Percentiles rank a stretch among this genome's conserved stretches.
These are phyloP conservation scores for Delichon dasypus DNA, from an alignment of 2,797 vertebrate species.

Conservation along the genomic window DNA sequence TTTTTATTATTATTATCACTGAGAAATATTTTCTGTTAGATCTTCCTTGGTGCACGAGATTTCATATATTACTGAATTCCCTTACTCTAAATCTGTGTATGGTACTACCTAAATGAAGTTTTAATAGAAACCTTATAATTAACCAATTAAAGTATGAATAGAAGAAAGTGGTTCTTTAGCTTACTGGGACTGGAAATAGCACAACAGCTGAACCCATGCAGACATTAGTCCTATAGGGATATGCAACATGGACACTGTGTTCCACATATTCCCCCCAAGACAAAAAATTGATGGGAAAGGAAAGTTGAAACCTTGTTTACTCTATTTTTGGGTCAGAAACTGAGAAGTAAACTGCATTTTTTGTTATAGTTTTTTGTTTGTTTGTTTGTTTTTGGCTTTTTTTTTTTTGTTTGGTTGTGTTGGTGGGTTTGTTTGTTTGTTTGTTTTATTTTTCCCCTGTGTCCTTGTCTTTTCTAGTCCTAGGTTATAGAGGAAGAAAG, in stretches of 20 bases:
- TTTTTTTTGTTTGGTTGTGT: too few relatives aligned
- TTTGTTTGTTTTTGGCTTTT: too few relatives aligned
- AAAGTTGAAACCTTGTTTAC: background rate
- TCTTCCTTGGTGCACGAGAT: background rate
- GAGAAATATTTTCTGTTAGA: background rate
- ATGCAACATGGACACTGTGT: background rate
- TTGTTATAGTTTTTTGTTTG: background rate
- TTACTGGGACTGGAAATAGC: background rate
- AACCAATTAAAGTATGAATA: background rate
- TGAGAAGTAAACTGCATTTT: background rate
- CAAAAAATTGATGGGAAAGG: rapidly evolving
- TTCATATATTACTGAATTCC: background rate
- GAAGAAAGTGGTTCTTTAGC: background rate
- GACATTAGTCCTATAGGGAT: background rate
- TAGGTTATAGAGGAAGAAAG: background rate
- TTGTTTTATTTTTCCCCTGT: rapidly evolving
- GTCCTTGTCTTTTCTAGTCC: background rate
- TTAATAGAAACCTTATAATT: background rate
- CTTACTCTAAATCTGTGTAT: background rate
- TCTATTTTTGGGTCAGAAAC: background rate
- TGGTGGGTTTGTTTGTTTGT: too few relatives aligned
- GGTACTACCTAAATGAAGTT: background rate
- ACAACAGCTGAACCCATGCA: background rate
- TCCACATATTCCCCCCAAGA: rapidly evolving
- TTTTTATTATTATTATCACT: background rate